Evolutionary conservation across 2,113 vertebrate genomes (phyloP).

Genomic region (Chaetodon trifascialis): DNA sequence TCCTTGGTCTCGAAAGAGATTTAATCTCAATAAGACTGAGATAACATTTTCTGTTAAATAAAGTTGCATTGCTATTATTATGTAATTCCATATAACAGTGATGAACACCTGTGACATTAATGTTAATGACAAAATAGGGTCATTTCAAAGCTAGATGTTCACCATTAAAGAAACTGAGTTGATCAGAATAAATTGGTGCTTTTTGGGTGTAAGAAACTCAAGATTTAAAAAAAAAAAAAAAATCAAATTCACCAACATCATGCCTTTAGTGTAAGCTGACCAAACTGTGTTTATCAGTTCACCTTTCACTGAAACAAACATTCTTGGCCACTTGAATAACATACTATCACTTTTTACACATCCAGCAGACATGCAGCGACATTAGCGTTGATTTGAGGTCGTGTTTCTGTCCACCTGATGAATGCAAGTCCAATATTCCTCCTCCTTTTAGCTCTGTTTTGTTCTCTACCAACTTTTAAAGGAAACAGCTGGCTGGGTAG

Average conservation of each 20-base stretch:
- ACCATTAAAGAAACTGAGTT: too few relatives aligned
- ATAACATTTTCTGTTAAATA: background rate
- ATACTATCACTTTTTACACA: background rate
- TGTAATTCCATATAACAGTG: background rate
- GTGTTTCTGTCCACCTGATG: background rate
- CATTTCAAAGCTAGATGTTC: background rate
- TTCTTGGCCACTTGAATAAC: background rate
- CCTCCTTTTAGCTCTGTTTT: background rate
- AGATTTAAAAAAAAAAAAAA: background rate
- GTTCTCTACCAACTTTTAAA: background rate
- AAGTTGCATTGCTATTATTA: background rate
- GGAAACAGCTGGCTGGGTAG: background rate
- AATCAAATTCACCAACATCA: background rate
- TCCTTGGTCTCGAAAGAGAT: background rate
- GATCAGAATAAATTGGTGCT: too few relatives aligned
- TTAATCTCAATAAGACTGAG: background rate
- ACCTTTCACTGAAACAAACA: background rate
- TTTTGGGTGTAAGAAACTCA: background rate
- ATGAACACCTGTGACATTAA: background rate
- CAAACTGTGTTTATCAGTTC: background rate
- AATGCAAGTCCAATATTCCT: background rate
- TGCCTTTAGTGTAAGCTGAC: background rate
- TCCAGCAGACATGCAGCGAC: too few relatives aligned
- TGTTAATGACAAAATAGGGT: background rate
- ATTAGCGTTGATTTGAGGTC: background rate